Evolutionary conservation across 2,797 vertebrate genomes (phyloP), one percentile per base, ranked within the genome.

Genomic region (Clamator glandarius): DNA sequence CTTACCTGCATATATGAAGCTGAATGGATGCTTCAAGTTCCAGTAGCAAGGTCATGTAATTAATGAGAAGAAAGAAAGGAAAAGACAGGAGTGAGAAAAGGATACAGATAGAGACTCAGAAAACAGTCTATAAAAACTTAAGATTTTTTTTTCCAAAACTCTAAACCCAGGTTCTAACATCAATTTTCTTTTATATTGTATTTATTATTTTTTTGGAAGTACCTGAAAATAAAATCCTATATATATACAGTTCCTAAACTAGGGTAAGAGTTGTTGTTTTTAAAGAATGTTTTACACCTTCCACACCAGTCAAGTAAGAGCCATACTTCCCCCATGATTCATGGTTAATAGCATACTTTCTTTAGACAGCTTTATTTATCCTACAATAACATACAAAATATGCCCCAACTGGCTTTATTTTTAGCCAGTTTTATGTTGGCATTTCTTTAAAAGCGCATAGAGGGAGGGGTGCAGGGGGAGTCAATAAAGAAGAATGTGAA

Each of bases 401-500:
- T 94, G 84, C 77, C 94, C 39, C 83, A 94, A 95, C 68, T 84
- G 87, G 61, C 70, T 95, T 96, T 96, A 94, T 94, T 95, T 96
- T 94, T 90, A 95, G 48, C 46, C 41, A 44, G 31, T 89, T 96
- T 96, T 95, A 95, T 92, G 90, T 33, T 89, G 95, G 54, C 70
- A 63, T 73, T 96, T 93, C 41, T 94, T 96, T 94, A 93, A 92
- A 41, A 36, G 70, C 64, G 28, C 69, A 33, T 12, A 72, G 55
- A 92, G 51, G 84, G 91, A 92, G 82, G 89, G 74, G 41, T 51
- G 14, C 7, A 81, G 84, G 55, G 77, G 58, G 42, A 94, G 89
- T 94, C 90, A 95, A 94, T 96, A 96, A 95, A 96, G 80, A 89
- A 92, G 91, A 68, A 93, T 91, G 92, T 93, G 93, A 94, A 95